Conservation (phyloP, 2,888 invertebrate species). For the Germaria angustata region DNA sequence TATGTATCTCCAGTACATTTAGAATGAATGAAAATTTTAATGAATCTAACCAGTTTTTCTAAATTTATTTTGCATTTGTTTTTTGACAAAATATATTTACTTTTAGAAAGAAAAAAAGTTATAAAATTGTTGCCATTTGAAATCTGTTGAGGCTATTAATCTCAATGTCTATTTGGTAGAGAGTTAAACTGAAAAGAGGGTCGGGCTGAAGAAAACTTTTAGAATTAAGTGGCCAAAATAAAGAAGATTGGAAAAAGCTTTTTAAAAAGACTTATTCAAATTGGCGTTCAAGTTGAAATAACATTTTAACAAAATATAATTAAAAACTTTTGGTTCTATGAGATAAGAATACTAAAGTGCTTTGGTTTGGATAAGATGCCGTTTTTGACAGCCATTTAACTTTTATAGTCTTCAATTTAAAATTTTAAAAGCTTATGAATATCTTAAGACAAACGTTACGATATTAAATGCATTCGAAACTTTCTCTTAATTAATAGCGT, state of each 20-base stretch:
- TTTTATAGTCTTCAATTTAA: neutral
- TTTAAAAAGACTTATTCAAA: neutral
- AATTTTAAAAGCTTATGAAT: neutral
- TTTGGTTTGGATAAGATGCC: neutral
- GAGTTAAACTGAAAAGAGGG: neutral
- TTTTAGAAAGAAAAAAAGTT: neutral
- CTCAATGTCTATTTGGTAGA: constrained; percentile 43
- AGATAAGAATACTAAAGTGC: neutral
- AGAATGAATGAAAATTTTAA: constrained; percentile 26
- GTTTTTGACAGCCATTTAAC: neutral
- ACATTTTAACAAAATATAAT: neutral
- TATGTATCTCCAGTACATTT: constrained; percentile 2
- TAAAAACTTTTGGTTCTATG: neutral
- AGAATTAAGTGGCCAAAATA: neutral
- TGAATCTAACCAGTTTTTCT: constrained; percentile 37
- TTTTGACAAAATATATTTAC: neutral
- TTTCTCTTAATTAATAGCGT: neutral
- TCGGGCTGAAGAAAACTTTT: neutral
- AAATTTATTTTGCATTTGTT: neutral
- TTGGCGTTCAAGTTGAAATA: neutral
- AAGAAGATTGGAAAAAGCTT: neutral
- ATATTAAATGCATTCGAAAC: neutral
- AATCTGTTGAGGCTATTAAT: constrained; percentile 64
- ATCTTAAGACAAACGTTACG: neutral
- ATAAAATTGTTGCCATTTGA: constrained; percentile 48